Base-by-base conservation (phyloP, 2,797 vertebrate genomes). In the Sebastes umbrosus region DNA sequence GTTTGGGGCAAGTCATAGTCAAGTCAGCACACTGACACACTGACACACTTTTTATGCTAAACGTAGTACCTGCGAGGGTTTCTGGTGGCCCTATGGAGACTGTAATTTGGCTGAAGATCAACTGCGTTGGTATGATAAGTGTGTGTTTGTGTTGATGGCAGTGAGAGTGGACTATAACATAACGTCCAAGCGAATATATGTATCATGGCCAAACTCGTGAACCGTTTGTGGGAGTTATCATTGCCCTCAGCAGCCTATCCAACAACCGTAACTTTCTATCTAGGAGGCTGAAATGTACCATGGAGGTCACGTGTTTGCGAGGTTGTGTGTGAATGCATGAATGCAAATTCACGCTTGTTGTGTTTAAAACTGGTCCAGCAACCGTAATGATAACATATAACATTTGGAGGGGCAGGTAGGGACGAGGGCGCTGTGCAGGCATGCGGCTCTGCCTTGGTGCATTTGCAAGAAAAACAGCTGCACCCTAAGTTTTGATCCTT, bases 61-160 rank as follows among this genome's bases (percentile, higher is more conserved):
- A 39, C 1, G 36, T 0, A 3, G 36, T 39, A 39, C 36, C 36
- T 39, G 36, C 0, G 12, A 39, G 12, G 2, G 36, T 39, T 39
- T 14, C 36, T 39, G 36, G 12, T 2, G 36, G 36, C 12, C 36
- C 43, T 46, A 18, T 18, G 14, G 54, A 24, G 54, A 22, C 54
- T 24, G 3, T 25, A 24, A 25, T 57, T 58, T 58, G 24, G 55
- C 55, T 27, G 24, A 0, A 57, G 55, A 12, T 24, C 10, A 55
- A 3, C 5, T 25, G 36, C 6, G 43, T 2, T 0, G 13, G 12
- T 58, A 0, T 58, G 24, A 25, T 36, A 27, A 3, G 55, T 2
- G 55, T 58, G 0, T 25, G 54, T 25, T 57, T 25, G 54, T 57
- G 54, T 24, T 57, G 1, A 25, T 25, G 55, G 14, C 1, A 46